Evolutionary conservation across 2,113 vertebrate species (phyloP).

Genomic region (Prinia subflava): DNA sequence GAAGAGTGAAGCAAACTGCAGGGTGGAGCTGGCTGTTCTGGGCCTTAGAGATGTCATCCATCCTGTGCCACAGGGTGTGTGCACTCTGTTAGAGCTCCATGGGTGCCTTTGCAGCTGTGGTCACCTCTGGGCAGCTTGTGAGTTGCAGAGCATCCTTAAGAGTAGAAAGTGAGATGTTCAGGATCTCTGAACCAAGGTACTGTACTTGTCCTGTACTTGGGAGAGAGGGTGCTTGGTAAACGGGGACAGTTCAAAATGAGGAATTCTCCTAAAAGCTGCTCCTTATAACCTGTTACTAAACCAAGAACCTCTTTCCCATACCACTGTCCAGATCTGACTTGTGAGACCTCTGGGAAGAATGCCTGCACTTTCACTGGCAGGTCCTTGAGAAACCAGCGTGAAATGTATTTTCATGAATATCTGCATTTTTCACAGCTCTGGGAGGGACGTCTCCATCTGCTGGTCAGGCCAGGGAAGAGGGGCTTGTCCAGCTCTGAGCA

Average conservation of each 20-base stretch:
- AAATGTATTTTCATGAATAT: not conserved
- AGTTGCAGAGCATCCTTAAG: not conserved
- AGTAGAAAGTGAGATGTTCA: fast-evolving
- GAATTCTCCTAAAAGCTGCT: not conserved
- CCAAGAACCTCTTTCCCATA: not conserved
- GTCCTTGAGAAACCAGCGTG: not conserved
- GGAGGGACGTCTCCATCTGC: not conserved
- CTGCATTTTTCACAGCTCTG: not conserved
- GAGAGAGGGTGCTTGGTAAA: not conserved
- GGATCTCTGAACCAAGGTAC: not conserved
- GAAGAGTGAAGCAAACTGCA: not conserved
- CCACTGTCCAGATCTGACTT: not conserved
- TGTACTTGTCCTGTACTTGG: not conserved
- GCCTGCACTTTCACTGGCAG: not conserved
- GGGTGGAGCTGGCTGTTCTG: not conserved
- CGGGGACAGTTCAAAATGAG: fast-evolving
- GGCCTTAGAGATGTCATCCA: not conserved
- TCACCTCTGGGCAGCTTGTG: not conserved
- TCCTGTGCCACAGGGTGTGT: not conserved
- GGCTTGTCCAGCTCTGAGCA: not conserved
- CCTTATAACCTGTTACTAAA: not conserved
- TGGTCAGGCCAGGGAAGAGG: not conserved
- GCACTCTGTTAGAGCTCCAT: not conserved
- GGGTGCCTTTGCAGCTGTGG: not conserved
- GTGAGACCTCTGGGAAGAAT: not conserved